These are phyloP conservation scores for Seriola rivoliana DNA, from an alignment of 2,113 vertebrate species.

Conservation along the genomic window DNA sequence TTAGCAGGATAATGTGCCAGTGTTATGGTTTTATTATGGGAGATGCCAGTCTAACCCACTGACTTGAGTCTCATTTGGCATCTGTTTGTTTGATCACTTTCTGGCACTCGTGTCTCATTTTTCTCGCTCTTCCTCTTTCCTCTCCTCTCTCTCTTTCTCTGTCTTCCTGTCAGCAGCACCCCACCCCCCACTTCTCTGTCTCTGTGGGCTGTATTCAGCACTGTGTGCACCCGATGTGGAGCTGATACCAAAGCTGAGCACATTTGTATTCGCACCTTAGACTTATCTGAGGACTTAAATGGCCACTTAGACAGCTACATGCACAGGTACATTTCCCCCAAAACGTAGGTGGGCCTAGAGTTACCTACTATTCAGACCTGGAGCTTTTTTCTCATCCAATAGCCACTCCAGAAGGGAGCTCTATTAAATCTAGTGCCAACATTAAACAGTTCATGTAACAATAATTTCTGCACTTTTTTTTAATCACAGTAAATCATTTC, in stretches of 20 bases:
- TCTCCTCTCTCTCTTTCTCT: conserved; percentile 27
- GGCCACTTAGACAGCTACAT: conserved; percentile 1
- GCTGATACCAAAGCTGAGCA: conserved; percentile 18
- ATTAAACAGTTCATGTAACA: conserved; percentile 5
- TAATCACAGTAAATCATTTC: not conserved
- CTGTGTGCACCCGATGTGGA: conserved; percentile 13
- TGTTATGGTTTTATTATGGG: conserved; percentile 40
- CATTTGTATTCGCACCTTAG: conserved; percentile 15
- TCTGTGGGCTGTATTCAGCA: conserved; percentile 13
- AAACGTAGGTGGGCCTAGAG: conserved; percentile 6
- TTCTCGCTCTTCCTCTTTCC: conserved; percentile 6
- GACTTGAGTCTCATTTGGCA: conserved; percentile 74
- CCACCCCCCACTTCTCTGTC: conserved; percentile 16
- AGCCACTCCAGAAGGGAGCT: not conserved
- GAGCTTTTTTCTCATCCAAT: not conserved
- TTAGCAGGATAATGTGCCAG: conserved; percentile 64
- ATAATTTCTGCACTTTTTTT: conserved; percentile 13
- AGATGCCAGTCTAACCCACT: conserved; percentile 68
- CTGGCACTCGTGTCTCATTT: conserved; percentile 43
- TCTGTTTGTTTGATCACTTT: conserved; percentile 73
- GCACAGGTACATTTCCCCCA: not conserved
- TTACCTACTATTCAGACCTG: not conserved
- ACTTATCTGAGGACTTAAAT: conserved; percentile 15
- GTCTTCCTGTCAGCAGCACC: conserved; percentile 19
- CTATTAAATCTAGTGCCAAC: not conserved